Evolutionary conservation across 2,797 vertebrate species (phyloP).

Genomic region (Schizopygopsis malacanthus): DNA sequence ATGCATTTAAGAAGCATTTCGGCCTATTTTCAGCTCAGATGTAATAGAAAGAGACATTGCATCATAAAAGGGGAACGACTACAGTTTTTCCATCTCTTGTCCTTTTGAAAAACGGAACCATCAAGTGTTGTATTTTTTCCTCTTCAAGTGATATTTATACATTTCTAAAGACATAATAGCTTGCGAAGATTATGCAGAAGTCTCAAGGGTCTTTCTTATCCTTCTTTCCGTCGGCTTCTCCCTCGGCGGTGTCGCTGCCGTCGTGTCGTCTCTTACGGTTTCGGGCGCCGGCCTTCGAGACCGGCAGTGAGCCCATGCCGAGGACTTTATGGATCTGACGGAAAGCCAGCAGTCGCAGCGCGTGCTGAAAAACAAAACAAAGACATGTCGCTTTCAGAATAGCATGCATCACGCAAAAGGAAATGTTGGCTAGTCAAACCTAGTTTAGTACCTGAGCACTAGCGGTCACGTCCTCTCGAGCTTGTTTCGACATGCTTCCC

Average conservation of each 20-base stretch:
- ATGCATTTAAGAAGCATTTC: slow-evolving; percentile 36
- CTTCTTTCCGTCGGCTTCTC: slow-evolving; percentile 73
- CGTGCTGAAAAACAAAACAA: slow-evolving; percentile 67
- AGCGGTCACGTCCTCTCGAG: slow-evolving; percentile 82
- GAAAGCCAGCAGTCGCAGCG: slow-evolving; percentile 82
- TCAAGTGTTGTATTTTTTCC: slow-evolving; percentile 14
- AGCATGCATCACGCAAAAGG: background rate
- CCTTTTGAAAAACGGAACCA: slow-evolving; percentile 17
- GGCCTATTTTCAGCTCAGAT: slow-evolving; percentile 32
- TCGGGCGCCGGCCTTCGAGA: slow-evolving; percentile 69
- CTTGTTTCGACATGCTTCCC: slow-evolving; percentile 74
- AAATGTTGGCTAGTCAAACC: background rate
- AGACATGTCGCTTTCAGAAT: background rate
- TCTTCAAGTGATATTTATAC: slow-evolving; percentile 63
- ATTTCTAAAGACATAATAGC: slow-evolving; percentile 35
- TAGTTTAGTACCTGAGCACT: slow-evolving; percentile 75
- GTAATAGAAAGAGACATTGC: slow-evolving; percentile 21
- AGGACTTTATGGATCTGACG: slow-evolving; percentile 81
- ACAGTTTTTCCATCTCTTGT: slow-evolving; percentile 26
- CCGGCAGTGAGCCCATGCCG: slow-evolving; percentile 77
- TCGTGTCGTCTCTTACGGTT: slow-evolving; percentile 79
- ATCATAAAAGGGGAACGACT: slow-evolving; percentile 42
- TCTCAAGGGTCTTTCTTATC: slow-evolving; percentile 74
- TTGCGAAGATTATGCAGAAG: background rate
- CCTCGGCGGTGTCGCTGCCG: slow-evolving; percentile 64